phyloP scores from a whole-genome alignment of 2,797 vertebrate species.

The Bradypus variegatus region DNA sequence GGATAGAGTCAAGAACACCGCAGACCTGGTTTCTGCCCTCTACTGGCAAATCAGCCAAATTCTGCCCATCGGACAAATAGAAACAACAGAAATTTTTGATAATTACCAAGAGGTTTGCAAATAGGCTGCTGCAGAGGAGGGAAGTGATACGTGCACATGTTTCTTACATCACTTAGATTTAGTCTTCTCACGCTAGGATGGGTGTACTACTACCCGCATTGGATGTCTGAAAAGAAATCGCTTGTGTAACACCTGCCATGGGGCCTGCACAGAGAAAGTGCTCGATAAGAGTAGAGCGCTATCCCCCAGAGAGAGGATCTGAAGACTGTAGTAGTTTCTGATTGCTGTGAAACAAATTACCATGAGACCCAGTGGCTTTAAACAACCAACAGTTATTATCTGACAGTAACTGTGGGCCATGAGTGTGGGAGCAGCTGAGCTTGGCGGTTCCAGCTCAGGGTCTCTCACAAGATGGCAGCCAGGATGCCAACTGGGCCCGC shows the following conservation, averaged over 20 bases:
- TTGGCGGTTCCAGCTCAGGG: neutral
- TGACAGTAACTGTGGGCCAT: neutral
- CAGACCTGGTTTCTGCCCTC: neutral
- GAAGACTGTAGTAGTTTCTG: too few species aligned
- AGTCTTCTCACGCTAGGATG: neutral
- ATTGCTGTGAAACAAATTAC: too few species aligned
- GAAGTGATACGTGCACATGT: fast-evolving
- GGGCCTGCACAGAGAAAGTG: neutral
- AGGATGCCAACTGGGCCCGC: neutral
- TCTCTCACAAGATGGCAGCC: neutral
- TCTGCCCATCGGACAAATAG: too few species aligned
- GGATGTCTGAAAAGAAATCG: neutral
- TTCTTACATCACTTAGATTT: neutral
- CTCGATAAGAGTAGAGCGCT: neutral
- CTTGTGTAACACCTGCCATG: neutral
- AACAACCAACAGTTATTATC: neutral
- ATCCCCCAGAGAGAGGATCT: too few species aligned
- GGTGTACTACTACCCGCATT: neutral
- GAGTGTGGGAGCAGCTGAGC: neutral
- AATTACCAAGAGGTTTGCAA: neutral
- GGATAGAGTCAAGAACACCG: neutral
- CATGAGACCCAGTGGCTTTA: too few species aligned
- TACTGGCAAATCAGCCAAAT: too few species aligned
- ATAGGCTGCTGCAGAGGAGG: neutral
- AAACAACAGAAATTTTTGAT: fast-evolving